Conservation (phyloP, 2,797 vertebrate genomes). For the Peromyscus aztecus region DNA sequence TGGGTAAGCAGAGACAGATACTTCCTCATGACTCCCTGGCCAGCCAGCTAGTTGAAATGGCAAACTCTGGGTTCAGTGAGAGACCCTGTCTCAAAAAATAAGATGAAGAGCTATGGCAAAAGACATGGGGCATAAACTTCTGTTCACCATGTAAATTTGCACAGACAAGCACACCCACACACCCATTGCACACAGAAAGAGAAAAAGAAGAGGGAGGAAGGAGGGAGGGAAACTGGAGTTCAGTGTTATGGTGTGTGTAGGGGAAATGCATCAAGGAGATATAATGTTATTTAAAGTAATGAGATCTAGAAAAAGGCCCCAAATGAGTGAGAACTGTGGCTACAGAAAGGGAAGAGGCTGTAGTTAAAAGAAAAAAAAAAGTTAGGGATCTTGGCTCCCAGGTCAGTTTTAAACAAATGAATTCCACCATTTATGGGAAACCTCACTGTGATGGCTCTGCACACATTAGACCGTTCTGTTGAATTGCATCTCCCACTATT, state of each 20-base stretch:
- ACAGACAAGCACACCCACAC: background rate
- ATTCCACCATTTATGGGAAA: background rate
- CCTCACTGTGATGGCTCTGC: rapidly evolving
- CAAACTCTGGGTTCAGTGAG: background rate
- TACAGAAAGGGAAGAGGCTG: background rate
- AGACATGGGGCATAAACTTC: background rate
- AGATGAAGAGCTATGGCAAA: background rate
- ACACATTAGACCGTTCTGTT: background rate
- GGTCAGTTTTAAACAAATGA: background rate
- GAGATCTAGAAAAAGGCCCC: background rate
- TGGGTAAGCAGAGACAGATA: background rate
- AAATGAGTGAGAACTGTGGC: background rate
- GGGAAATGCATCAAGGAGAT: rapidly evolving
- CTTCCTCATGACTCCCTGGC: background rate
- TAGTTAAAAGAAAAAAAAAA: too few species aligned
- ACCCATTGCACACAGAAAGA: background rate
- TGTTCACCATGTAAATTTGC: background rate
- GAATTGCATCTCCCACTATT: background rate
- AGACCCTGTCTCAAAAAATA: background rate
- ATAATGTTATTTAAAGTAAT: background rate
- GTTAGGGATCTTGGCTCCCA: background rate
- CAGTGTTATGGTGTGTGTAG: background rate
- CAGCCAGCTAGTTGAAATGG: background rate
- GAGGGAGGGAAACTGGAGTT: background rate
- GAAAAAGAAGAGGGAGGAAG: background rate